These are phyloP conservation scores for Orussus abietinus DNA, from an alignment of 1,140 invertebrate genomes.

Conservation along the genomic window DNA sequence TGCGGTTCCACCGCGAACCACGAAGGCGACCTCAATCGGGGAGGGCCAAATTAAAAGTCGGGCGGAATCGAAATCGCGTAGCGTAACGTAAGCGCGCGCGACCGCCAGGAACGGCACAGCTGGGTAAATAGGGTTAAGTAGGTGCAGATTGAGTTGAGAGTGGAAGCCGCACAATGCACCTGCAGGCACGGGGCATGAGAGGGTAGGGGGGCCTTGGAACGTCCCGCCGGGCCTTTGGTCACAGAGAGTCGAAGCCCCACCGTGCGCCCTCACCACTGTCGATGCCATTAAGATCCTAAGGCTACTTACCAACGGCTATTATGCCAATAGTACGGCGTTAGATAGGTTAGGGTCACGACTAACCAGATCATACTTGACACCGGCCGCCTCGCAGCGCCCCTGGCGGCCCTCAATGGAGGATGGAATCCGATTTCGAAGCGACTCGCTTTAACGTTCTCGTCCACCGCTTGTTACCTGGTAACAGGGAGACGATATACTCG, in stretches of 20 bases:
- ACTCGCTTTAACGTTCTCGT: too few relatives aligned
- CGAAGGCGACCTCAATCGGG: too few relatives aligned
- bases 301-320: constrained; percentile 26
- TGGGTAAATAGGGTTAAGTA: constrained; percentile 33
- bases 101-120: too few relatives aligned
- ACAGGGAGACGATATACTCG: too few relatives aligned
- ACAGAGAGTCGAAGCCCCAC: constrained; percentile 28
- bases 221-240: constrained; percentile 8
- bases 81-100: too few relatives aligned
- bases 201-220: constrained; percentile 4
- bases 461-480: too few relatives aligned
- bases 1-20: too few relatives aligned
- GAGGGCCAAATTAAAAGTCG: too few relatives aligned
- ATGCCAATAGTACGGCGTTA: constrained; percentile 23
- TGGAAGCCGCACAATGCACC: constrained; percentile 30
- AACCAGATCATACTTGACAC: constrained; percentile 34
- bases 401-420: too few relatives aligned
- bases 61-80: too few relatives aligned
- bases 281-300: constrained; percentile 18
- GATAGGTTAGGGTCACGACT: constrained; percentile 23
- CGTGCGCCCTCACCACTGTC: constrained; percentile 21
- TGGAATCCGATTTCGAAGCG: too few relatives aligned
- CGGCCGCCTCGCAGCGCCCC: too few relatives aligned
- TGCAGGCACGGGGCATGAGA: constrained; percentile 6
- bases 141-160: constrained; percentile 34